These are phyloP conservation scores for Cloeon dipterum DNA, from an alignment of 2,888 invertebrate genomes.

Conservation along the genomic window DNA sequence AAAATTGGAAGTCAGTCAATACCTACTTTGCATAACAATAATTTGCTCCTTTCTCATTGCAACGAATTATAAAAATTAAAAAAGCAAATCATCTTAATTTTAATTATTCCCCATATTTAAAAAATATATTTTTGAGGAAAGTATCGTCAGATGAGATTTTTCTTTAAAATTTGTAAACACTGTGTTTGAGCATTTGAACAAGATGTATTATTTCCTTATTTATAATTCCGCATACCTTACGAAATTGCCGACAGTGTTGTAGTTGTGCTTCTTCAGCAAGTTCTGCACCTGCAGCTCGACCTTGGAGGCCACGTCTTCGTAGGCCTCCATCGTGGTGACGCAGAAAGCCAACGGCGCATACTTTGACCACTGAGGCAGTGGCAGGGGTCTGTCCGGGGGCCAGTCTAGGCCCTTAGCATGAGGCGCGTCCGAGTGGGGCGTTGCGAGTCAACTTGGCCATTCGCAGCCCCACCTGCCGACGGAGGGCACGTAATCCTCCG, in stretches of 20 bases:
- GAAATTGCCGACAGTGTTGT: conserved; percentile 75
- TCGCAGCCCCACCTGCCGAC: conserved; percentile 83
- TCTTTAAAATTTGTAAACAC: not conserved
- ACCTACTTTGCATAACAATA: not conserved
- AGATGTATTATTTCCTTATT: too few species aligned
- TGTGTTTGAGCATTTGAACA: not conserved
- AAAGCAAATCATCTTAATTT: too few species aligned
- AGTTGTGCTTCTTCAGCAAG: conserved; percentile 62
- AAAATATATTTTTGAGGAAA: too few species aligned
- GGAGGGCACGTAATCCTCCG: conserved; percentile 38
- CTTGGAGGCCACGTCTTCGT: conserved; percentile 55
- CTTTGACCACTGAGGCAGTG: conserved; percentile 51
- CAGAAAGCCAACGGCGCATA: conserved; percentile 15
- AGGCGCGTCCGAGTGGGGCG: conserved; percentile 8
- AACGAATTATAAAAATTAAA: too few species aligned
- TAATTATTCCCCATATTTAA: too few species aligned
- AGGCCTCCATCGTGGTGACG: conserved; percentile 31
- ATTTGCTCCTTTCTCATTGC: not conserved
- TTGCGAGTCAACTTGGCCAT: conserved; percentile 95
- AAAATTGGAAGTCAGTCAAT: conserved; percentile 13
- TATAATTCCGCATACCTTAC: too few species aligned
- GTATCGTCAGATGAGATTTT: not conserved
- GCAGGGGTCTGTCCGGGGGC: conserved; percentile 45
- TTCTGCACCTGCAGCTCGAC: conserved; percentile 61
- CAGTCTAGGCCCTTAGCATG: conserved; percentile 27